phyloP scores from a whole-genome alignment of 2,797 vertebrate species.

The Clarias pachynema region DNA sequence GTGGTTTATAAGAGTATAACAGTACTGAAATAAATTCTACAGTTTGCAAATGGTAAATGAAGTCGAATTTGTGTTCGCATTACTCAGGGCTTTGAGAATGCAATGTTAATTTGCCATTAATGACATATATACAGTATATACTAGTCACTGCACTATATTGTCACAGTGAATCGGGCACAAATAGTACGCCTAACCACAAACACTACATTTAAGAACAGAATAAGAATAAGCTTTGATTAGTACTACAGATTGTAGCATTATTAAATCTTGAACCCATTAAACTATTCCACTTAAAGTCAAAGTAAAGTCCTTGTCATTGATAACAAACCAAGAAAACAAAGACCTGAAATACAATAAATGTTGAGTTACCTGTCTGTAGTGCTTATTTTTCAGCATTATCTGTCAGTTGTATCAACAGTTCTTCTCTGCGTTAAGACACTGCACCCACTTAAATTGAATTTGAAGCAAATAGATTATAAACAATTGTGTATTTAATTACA shows the following conservation, averaged over 20 bases:
- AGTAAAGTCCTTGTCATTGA: background rate
- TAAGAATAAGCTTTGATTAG: background rate
- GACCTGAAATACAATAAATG: background rate
- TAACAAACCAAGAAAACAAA: background rate
- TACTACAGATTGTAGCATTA: background rate
- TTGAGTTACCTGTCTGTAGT: background rate
- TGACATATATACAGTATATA: background rate
- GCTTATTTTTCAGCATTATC: background rate
- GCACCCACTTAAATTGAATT: background rate
- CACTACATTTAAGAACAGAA: background rate
- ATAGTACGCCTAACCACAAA: background rate
- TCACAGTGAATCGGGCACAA: background rate
- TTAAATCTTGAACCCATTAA: background rate
- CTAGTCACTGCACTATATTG: background rate
- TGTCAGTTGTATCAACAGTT: background rate
- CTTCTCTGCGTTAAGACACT: background rate
- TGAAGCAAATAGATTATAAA: background rate
- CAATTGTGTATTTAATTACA: background rate
- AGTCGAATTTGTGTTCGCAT: background rate
- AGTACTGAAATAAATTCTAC: background rate
- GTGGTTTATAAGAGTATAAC: slow-evolving; percentile 26
- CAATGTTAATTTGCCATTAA: background rate
- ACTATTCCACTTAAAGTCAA: background rate
- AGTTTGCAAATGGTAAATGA: slow-evolving; percentile 5
- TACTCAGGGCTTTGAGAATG: background rate